Percentiles rank a stretch among this genome's conserved stretches.
phyloP scores from a whole-genome alignment of 2,888 invertebrate genomes.

The Strigamia crassipes region DNA sequence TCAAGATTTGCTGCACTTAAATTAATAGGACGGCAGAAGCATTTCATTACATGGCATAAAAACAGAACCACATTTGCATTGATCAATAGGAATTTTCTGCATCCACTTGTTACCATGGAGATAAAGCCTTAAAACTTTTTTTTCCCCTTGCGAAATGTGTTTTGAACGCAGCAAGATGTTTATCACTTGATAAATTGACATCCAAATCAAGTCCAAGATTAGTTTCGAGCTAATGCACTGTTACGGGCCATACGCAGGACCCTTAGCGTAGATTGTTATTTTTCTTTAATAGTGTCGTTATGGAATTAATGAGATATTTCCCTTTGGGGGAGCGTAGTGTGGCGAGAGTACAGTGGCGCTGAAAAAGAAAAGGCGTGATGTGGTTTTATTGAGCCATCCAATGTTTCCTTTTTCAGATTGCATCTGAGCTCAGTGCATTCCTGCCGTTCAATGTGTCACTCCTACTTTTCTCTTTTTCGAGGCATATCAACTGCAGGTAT shows the following conservation, averaged over 20 bases:
- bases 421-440: not conserved
- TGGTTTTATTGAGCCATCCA: not conserved
- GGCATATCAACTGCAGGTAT: not conserved
- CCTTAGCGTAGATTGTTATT: not conserved
- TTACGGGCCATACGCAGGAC: not conserved
- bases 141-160: not conserved
- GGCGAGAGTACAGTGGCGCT: not conserved
- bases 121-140: slow-evolving; percentile 1
- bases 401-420: not conserved
- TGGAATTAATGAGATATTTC: not conserved
- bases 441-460: not conserved
- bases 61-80: slow-evolving; percentile 6
- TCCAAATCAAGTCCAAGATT: slow-evolving; percentile 8
- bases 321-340: not conserved
- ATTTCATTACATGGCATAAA: not conserved
- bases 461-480: not conserved
- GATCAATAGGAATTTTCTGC: slow-evolving; percentile 17
- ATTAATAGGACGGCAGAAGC: slow-evolving; percentile 1
- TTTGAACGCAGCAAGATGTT: not conserved
- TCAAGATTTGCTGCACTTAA: not conserved
- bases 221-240: not conserved
- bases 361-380: not conserved
- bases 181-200: slow-evolving; percentile 22
- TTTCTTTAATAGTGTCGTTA: not conserved
- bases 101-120: not conserved